Base-by-base conservation (phyloP, 2,888 invertebrate genomes). In the Eilema depressum region DNA sequence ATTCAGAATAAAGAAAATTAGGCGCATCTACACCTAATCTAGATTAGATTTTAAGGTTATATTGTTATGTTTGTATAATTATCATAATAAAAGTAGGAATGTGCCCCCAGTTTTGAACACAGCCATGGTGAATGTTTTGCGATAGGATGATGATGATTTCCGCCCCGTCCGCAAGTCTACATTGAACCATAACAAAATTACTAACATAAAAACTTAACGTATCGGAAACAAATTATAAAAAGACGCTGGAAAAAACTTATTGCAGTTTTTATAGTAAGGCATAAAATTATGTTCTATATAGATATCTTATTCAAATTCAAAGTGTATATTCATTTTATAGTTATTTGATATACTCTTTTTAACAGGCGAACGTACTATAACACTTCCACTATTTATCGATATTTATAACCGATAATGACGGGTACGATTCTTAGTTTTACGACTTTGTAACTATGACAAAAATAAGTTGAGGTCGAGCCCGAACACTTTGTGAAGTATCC, bases 341-440 rank as follows among this genome's bases (percentile, higher is more conserved):
- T 75, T 41, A 79, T 79, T 80, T 78, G 77, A 81, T 81, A 75
- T 74, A 67, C 57, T 59, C 41, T 8, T 65, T 37, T 66, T 71
- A 78, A 81, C 73, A 70, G 67, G 53, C 59, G 63, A 25, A 62
- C 41, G 23, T 10, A 66, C 74, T 70, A 71, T 75, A 74, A 74
- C 70, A 76, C 74, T 73, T 74, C 70, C 73, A 67, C 74, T 74
- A 82, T 83, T 76, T 83, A 78, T 77, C 70, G 77, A 82, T 74
- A 68, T 77, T 81, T 82, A 82, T 75, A 73, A 77, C 47, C 68
- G 66, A 75, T 83, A 82, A 83, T 82, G 78, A 77, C 63, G 67
- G 64, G 72, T 75, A 79, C 75, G 66, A 81, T 75, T 82, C 83
- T 83, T 62, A 73, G 68, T 77, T 82, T 82, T 83, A 82, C 81